These are phyloP conservation scores for Anticlea derivata DNA, from an alignment of 2,888 invertebrate species.

Conservation along the genomic window DNA sequence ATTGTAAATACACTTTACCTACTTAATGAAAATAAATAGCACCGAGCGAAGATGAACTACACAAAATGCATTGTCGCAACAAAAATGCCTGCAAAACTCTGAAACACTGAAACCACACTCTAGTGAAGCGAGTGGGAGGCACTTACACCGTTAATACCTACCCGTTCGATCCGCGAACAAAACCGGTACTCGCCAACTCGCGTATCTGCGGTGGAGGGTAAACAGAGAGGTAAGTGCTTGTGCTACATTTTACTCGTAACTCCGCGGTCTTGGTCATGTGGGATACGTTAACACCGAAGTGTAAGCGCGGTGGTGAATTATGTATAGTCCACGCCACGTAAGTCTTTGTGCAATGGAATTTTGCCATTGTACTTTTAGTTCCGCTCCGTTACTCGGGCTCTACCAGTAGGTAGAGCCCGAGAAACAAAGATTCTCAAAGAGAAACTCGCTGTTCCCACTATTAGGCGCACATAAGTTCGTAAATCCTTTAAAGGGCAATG, in stretches of 20 bases:
- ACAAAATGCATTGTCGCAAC: conserved; percentile 27
- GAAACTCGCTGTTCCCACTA: no score
- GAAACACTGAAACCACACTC: conserved; percentile 24
- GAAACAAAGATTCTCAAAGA: no score
- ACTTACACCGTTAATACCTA: conserved; percentile 18
- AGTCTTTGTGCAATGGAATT: no score
- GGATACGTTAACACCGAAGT: conserved; percentile 3
- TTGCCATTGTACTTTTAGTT: no score
- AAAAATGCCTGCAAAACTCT: conserved; percentile 21
- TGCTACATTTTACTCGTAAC: conserved; percentile 40
- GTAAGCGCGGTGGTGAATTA: not conserved
- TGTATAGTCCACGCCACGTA: no score
- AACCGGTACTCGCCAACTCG: conserved; percentile 30
- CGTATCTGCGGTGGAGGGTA: conserved; percentile 44
- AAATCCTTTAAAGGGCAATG: no score
- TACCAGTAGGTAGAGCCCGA: no score
- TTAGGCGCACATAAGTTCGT: no score
- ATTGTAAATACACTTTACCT: conserved; percentile 1
- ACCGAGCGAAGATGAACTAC: conserved; percentile 15
- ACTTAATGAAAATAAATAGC: conserved; percentile 22
- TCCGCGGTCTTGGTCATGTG: conserved; percentile 27
- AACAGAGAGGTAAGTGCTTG: conserved; percentile 49
- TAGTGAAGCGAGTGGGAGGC: conserved; percentile 13
- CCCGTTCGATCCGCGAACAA: conserved; percentile 12
- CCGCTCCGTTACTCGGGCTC: no score